phyloP scores from a whole-genome alignment of 2,113 vertebrate species.

The Mungos mungo region DNA sequence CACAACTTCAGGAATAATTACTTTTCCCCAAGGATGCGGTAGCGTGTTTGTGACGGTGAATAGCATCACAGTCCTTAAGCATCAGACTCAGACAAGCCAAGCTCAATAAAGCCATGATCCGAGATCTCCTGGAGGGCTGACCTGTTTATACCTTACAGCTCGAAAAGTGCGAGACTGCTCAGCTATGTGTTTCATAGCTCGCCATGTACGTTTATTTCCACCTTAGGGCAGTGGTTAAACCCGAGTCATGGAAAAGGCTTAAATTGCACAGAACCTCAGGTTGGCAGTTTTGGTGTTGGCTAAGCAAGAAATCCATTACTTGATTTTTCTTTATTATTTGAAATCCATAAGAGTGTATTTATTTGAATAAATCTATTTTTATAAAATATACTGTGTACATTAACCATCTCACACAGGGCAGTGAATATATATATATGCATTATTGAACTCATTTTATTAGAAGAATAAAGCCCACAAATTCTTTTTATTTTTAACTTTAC shows the following conservation, averaged over 20 bases:
- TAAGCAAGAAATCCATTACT: constrained; percentile 19
- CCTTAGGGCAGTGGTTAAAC: not conserved
- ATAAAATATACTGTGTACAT: not conserved
- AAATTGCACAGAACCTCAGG: not conserved
- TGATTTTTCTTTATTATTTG: constrained; percentile 43
- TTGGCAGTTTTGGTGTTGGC: not conserved
- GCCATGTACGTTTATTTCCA: not conserved
- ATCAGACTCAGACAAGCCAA: not conserved
- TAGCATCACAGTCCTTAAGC: not conserved
- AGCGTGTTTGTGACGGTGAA: not conserved
- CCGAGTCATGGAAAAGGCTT: not conserved
- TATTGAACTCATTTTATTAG: not conserved
- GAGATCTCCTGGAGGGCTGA: not conserved
- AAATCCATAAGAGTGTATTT: not conserved
- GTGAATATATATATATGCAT: not conserved
- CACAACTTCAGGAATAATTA: not conserved
- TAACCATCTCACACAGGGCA: not conserved
- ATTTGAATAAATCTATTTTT: constrained; percentile 10
- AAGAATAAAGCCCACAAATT: constrained; percentile 29
- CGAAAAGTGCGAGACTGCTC: not conserved
- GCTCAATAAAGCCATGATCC: not conserved
- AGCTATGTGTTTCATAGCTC: not conserved
- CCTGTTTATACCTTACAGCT: not conserved
- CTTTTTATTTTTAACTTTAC: not conserved
- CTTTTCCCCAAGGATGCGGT: not conserved